Evolutionary conservation across 2,888 invertebrate species (phyloP).

Genomic region (Digitonthophagus gazella): DNA sequence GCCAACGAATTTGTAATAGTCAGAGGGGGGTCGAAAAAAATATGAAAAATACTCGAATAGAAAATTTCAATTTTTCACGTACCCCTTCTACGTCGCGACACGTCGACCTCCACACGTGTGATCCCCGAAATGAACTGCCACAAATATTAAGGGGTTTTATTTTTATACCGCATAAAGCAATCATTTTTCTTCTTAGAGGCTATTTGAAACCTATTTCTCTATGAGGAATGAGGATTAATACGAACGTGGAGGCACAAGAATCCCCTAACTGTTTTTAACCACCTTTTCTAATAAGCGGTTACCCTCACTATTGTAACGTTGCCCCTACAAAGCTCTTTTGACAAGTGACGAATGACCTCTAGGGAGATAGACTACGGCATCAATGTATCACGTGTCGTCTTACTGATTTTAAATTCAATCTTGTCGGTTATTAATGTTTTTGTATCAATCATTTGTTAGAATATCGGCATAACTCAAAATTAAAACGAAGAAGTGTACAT

Average conservation of each 20-base stretch:
- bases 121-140: conserved; percentile 25
- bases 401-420: neutral
- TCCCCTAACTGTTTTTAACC: neutral
- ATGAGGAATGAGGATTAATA: neutral
- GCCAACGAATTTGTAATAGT: conserved; percentile 48
- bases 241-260: neutral
- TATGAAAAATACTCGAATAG: conserved; percentile 33
- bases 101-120: conserved; percentile 20
- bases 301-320: neutral
- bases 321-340: neutral
- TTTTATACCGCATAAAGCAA: conserved; percentile 6
- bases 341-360: neutral
- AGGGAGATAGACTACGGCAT: neutral
- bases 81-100: neutral
- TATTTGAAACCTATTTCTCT: neutral
- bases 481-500: too few relatives aligned
- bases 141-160: conserved; percentile 20
- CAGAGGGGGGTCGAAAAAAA: conserved; percentile 27
- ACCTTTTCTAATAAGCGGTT: neutral
- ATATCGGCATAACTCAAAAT: too few relatives aligned
- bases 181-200: neutral
- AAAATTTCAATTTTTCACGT: conserved; percentile 40
- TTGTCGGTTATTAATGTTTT: too few relatives aligned
- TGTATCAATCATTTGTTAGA: too few relatives aligned
- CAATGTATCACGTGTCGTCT: neutral